These are phyloP conservation scores for Stenolophus ochropezus DNA, from an alignment of 2,888 invertebrate species.

Conservation along the genomic window DNA sequence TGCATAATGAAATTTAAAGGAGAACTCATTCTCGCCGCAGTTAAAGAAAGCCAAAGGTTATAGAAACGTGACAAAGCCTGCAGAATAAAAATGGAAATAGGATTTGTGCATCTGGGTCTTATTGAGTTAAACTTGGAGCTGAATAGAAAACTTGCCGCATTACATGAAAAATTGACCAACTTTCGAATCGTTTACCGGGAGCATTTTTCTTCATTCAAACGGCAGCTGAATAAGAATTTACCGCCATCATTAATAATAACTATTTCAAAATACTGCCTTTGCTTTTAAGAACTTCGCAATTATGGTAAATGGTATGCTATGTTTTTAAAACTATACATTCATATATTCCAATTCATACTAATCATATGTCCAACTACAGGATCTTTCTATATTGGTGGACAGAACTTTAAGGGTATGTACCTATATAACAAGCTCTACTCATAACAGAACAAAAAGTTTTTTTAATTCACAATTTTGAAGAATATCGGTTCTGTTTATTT, in stretches of 20 bases:
- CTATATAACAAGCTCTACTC: too few species aligned
- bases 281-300: too few species aligned
- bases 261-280: too few species aligned
- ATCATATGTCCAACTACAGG: too few species aligned
- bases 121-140: background rate
- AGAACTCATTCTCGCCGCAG: background rate
- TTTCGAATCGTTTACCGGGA: background rate
- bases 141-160: background rate
- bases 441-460: too few species aligned
- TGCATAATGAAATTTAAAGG: background rate
- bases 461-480: too few species aligned
- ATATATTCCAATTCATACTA: too few species aligned
- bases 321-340: too few species aligned
- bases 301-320: too few species aligned
- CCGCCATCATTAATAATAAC: background rate
- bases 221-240: background rate
- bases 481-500: too few species aligned
- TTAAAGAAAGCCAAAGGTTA: background rate
- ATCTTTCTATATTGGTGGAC: too few species aligned
- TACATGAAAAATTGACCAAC: background rate
- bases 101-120: background rate
- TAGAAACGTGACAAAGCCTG: background rate
- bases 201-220: background rate
- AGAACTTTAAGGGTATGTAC: too few species aligned
- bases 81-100: background rate